Percentiles rank a stretch among this genome's conserved stretches.
Evolutionary conservation across 2,797 vertebrate species (phyloP).

Genomic region (Bradypodion pumilum): DNA sequence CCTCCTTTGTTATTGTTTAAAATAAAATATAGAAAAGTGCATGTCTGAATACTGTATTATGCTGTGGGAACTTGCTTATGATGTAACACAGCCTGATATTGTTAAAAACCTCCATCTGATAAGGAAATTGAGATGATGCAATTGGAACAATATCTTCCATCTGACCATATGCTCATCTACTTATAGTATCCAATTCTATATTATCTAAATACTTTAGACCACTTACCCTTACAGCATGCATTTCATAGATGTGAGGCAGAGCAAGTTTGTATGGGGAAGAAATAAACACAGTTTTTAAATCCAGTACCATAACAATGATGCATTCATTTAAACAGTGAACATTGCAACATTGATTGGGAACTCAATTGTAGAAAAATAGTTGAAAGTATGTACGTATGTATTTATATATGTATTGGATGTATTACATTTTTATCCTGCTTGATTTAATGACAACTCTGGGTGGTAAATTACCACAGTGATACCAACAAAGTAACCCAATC

Average conservation of each 20-base stretch:
- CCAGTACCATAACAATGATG: not conserved
- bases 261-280: not conserved
- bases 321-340: not conserved
- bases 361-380: not conserved
- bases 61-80: not conserved
- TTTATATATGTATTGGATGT: no score
- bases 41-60: slow-evolving; percentile 16
- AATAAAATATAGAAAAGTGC: not conserved
- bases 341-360: not conserved
- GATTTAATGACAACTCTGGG: no score
- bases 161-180: not conserved
- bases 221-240: not conserved
- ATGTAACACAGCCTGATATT: slow-evolving; percentile 10
- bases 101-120: slow-evolving; percentile 6
- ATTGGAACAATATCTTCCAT: not conserved
- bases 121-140: not conserved
- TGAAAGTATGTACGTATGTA: no score
- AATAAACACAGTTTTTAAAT: not conserved
- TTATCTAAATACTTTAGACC: not conserved
- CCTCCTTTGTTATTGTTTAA: slow-evolving; percentile 27
- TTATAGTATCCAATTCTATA: not conserved
- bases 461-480: no score
- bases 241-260: not conserved
- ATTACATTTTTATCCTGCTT: no score
- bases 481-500: no score